Evolutionary conservation across 2,888 invertebrate species (phyloP).

Genomic region (Machimus rusticus): DNA sequence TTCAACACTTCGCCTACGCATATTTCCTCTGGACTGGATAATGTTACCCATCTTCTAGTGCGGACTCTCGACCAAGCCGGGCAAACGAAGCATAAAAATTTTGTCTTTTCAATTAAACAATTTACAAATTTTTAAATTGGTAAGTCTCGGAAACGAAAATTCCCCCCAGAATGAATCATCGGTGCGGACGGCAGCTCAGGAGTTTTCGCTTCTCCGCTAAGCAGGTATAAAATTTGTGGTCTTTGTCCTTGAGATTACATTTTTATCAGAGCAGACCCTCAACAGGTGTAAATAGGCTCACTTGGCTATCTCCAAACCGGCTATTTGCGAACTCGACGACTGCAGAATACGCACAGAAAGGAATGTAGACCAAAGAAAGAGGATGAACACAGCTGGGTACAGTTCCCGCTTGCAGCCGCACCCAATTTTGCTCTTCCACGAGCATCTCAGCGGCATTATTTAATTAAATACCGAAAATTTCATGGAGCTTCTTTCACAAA

Average conservation of each 20-base stretch:
- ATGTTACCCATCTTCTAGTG: neutral
- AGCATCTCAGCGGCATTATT: neutral
- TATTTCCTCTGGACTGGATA: neutral
- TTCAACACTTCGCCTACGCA: neutral
- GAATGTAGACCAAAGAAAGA: neutral
- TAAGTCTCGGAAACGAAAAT: neutral
- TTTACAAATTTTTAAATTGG: neutral
- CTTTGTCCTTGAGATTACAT: neutral
- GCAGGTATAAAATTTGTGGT: neutral
- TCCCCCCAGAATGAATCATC: neutral
- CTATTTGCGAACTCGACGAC: neutral
- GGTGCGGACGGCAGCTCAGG: neutral
- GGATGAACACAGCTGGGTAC: neutral
- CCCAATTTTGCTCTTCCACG: neutral
- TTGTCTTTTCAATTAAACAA: neutral
- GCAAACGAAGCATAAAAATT: neutral
- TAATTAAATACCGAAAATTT: neutral
- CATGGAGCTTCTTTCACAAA: neutral
- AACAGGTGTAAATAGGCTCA: slow-evolving; percentile 12
- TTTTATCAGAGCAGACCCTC: neutral
- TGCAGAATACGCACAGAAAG: neutral
- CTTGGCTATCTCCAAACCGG: neutral
- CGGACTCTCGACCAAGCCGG: neutral
- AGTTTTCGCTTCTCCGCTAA: neutral
- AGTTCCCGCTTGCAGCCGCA: slow-evolving; percentile 4